Evolutionary conservation across 2,113 vertebrate species (phyloP).

Genomic region (Trachemys scripta): DNA sequence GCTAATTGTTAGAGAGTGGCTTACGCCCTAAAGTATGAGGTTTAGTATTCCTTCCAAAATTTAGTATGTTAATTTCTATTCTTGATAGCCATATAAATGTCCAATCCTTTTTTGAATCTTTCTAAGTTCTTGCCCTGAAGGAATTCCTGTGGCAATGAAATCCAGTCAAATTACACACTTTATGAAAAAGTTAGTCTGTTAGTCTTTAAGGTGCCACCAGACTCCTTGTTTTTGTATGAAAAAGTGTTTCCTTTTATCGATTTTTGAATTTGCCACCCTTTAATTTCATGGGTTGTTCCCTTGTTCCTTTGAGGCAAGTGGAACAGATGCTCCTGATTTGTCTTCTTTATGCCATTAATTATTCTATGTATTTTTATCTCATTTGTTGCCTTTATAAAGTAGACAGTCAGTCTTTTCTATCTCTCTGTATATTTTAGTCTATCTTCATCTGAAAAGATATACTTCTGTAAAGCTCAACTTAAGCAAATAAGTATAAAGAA

Average conservation of each 20-base stretch:
- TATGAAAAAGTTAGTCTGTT: neutral
- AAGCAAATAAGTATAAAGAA: neutral
- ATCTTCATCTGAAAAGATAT: neutral
- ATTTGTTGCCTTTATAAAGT: constrained; percentile 18
- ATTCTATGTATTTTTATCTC: constrained; percentile 15
- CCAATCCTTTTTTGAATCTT: neutral
- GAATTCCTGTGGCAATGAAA: neutral
- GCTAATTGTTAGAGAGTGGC: neutral
- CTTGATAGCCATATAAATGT: constrained; percentile 1
- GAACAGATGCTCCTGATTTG: neutral
- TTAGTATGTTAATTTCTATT: constrained; percentile 4
- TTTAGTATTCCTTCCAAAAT: constrained; percentile 29
- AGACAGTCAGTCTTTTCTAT: neutral
- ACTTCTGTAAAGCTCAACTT: neutral
- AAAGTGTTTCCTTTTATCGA: neutral
- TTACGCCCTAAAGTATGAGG: neutral
- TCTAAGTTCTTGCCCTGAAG: neutral
- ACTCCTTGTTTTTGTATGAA: neutral
- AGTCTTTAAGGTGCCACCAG: too few relatives aligned
- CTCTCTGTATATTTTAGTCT: constrained; percentile 22
- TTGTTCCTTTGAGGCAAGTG: neutral
- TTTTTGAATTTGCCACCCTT: neutral
- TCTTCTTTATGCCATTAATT: neutral
- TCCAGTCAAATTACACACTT: neutral
- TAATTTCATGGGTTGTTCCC: neutral